Evolutionary conservation across 2,888 invertebrate genomes (phyloP).

Genomic region (Eristalinus sepulchralis): DNA sequence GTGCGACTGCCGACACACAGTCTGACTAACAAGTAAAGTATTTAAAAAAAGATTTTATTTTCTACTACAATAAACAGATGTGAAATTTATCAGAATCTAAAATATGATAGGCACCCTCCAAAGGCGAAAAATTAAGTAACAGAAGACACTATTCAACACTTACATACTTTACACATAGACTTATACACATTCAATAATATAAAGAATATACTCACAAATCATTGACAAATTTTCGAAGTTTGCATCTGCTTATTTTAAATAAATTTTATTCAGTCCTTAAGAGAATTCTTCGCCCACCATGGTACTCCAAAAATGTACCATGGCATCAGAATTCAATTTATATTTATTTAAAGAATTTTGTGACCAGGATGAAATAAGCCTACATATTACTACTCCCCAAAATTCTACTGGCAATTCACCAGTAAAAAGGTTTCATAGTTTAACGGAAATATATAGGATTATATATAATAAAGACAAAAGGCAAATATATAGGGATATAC

Average conservation of each 20-base stretch:
- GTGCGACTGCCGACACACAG: too few relatives aligned
- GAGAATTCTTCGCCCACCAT: conserved; percentile 46
- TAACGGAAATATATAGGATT: conserved; percentile 14
- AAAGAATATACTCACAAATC: conserved; percentile 40
- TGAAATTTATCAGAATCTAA: conserved; percentile 30
- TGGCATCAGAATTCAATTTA: not conserved
- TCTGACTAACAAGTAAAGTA: too few relatives aligned
- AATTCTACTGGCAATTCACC: too few relatives aligned
- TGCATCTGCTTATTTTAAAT: conserved; percentile 47
- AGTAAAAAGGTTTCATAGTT: not conserved
- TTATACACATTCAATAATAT: conserved; percentile 62
- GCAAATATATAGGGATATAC: conserved; percentile 3
- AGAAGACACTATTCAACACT: conserved; percentile 42
- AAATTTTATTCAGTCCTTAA: conserved; percentile 42
- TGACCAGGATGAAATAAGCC: not conserved
- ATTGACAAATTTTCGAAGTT: conserved; percentile 62
- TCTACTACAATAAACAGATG: too few relatives aligned
- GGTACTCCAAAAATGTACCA: conserved; percentile 21
- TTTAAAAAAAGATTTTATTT: too few relatives aligned
- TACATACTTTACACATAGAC: conserved; percentile 63
- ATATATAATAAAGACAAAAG: conserved; percentile 5
- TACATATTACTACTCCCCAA: too few relatives aligned
- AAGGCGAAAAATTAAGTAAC: conserved; percentile 50
- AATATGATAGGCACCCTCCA: conserved; percentile 64
- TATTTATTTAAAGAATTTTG: not conserved